These are phyloP conservation scores for Corapipo altera DNA, from an alignment of 2,113 vertebrate genomes.

Conservation along the genomic window DNA sequence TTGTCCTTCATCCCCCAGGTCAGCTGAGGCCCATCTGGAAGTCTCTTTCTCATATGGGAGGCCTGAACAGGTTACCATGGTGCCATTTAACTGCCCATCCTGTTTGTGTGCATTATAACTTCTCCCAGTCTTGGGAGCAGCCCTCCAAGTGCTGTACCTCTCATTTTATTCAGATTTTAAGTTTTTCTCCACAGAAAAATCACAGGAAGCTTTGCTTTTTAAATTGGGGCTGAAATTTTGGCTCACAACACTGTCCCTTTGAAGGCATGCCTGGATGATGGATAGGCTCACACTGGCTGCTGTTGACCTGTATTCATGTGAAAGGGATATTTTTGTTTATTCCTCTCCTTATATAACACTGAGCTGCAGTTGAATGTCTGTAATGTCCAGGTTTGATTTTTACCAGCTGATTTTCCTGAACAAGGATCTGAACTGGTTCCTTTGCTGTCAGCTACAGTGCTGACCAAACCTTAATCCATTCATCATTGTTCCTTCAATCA, in stretches of 20 bases:
- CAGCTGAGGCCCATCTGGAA: neutral
- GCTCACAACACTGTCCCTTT: neutral
- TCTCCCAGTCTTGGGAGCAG: neutral
- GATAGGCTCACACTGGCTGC: neutral
- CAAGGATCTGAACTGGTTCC: neutral
- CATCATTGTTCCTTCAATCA: slow-evolving; percentile 48
- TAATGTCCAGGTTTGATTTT: neutral
- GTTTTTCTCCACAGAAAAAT: neutral
- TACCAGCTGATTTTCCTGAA: slow-evolving; percentile 20
- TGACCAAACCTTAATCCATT: slow-evolving; percentile 55
- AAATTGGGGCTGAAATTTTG: neutral
- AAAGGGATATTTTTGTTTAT: slow-evolving; percentile 7
- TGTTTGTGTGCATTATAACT: neutral
- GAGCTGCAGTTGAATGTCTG: neutral
- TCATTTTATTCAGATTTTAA: neutral
- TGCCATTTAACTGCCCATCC: neutral
- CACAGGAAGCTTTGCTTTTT: neutral
- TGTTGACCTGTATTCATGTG: neutral
- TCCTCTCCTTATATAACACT: neutral
- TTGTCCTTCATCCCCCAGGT: neutral
- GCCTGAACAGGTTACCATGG: neutral
- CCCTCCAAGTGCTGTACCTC: neutral
- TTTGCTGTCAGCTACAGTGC: slow-evolving; percentile 46
- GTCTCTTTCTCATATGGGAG: neutral
- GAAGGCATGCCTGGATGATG: neutral